Percentiles rank a stretch among this genome's conserved stretches.
phyloP scores from a whole-genome alignment of 1,140 invertebrate genomes.

The Drosophila sp. region DNA sequence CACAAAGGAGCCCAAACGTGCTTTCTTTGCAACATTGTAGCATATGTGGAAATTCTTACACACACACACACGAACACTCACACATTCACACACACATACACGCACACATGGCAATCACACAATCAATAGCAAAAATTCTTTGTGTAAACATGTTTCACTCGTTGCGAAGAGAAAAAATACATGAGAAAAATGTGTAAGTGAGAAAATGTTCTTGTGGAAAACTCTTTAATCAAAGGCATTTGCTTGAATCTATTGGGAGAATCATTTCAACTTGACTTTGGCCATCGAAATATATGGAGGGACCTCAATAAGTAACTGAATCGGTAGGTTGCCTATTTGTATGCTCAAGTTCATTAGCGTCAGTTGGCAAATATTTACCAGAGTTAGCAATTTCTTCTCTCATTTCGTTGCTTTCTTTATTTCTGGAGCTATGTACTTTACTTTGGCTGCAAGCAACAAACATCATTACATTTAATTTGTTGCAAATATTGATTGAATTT shows the following conservation, averaged over 20 bases:
- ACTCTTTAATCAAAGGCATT: constrained; percentile 64
- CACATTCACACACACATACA: constrained; percentile 2
- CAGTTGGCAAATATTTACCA: constrained; percentile 75
- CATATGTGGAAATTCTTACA: constrained; percentile 32
- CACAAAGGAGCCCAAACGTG: constrained; percentile 46
- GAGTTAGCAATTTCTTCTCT: constrained; percentile 58
- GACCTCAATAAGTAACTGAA: constrained; percentile 3
- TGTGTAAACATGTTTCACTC: constrained; percentile 61
- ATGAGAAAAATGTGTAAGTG: constrained; percentile 41
- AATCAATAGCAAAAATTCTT: constrained; percentile 73
- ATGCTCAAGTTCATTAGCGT: constrained; percentile 79
- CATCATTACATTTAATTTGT: constrained; percentile 80
- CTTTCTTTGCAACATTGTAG: constrained; percentile 25
- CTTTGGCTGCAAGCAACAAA: constrained; percentile 65
- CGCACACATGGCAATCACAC: constrained; percentile 34
- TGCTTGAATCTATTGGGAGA: constrained; percentile 44
- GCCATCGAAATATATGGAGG: background rate
- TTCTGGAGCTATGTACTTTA: constrained; percentile 20
- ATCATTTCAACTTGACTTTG: constrained; percentile 42
- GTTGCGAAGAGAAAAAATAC: constrained; percentile 24
- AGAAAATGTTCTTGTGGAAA: constrained; percentile 43
- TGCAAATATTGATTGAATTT: constrained; percentile 75
- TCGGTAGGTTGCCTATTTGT: constrained; percentile 58
- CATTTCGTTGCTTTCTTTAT: constrained; percentile 14
- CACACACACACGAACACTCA: constrained; percentile 2